Conservation (phyloP, 1,140 invertebrate genomes). For the Drosophila mayri region DNA sequence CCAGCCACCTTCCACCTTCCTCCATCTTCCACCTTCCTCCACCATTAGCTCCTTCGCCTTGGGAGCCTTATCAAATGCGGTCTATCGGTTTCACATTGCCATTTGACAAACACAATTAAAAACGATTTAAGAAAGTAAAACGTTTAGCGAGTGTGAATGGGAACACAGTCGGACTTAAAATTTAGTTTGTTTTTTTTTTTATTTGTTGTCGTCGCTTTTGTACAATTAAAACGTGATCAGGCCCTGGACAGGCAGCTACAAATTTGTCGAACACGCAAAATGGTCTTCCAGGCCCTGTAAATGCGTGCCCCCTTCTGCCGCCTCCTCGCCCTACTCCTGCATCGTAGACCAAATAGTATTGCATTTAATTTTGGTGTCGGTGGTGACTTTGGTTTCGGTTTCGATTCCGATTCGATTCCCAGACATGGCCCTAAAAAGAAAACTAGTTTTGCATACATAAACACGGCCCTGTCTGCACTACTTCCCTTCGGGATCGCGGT, state of each 20-base stretch:
- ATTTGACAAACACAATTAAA: slow-evolving; percentile 82
- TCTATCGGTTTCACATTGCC: slow-evolving; percentile 82
- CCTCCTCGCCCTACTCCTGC: neutral
- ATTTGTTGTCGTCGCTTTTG: slow-evolving; percentile 67
- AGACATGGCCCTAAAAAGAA: slow-evolving; percentile 79
- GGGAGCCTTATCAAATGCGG: slow-evolving; percentile 70
- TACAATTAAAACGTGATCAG: slow-evolving; percentile 84
- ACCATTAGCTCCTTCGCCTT: slow-evolving; percentile 8
- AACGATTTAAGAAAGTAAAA: slow-evolving; percentile 83
- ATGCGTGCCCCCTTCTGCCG: slow-evolving; percentile 54
- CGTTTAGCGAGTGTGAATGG: slow-evolving; percentile 75
- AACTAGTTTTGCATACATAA: slow-evolving; percentile 83
- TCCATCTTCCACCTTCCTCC: neutral
- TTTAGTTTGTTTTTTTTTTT: slow-evolving; percentile 3
- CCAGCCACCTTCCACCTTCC: slow-evolving; percentile 1
- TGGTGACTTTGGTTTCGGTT: slow-evolving; percentile 42
- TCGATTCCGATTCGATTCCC: slow-evolving; percentile 68
- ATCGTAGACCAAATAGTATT: slow-evolving; percentile 55
- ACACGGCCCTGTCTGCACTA: slow-evolving; percentile 74
- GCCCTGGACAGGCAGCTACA: slow-evolving; percentile 73
- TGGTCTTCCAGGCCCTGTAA: slow-evolving; percentile 65
- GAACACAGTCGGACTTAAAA: slow-evolving; percentile 45
- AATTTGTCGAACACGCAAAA: slow-evolving; percentile 83
- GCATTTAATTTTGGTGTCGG: slow-evolving; percentile 67
- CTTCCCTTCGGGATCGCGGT: slow-evolving; percentile 60